These are phyloP conservation scores for Apistogramma diplotaenia DNA, from an alignment of 2,113 vertebrate species.

Conservation along the genomic window DNA sequence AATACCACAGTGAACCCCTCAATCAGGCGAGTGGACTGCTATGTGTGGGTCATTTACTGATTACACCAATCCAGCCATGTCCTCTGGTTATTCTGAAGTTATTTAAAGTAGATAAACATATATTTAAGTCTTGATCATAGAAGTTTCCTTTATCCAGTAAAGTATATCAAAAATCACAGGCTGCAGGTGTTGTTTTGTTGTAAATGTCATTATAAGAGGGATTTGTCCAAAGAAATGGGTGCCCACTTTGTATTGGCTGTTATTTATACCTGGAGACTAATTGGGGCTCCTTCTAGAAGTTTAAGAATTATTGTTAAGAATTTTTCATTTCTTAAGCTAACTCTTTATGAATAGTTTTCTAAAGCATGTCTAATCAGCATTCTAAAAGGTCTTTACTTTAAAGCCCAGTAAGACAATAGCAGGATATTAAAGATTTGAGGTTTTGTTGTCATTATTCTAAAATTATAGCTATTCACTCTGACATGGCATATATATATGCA, in stretches of 20 bases:
- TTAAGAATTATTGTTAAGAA: too few relatives aligned
- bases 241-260: too few relatives aligned
- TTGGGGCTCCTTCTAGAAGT: too few relatives aligned
- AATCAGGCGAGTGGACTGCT: constrained; percentile 4
- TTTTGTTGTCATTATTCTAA: too few relatives aligned
- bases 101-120: background rate
- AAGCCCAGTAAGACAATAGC: too few relatives aligned
- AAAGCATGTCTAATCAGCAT: background rate
- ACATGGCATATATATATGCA: too few relatives aligned
- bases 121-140: background rate
- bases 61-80: background rate
- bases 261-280: too few relatives aligned
- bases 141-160: background rate
- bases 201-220: background rate
- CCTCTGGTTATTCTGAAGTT: background rate
- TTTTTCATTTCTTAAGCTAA: background rate
- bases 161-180: background rate
- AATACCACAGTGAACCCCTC: constrained; percentile 58
- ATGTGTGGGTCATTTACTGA: background rate
- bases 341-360: background rate
- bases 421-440: too few relatives aligned
- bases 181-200: background rate
- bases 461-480: too few relatives aligned
- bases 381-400: too few relatives aligned
- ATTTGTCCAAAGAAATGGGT: background rate